Evolutionary conservation across 2,888 invertebrate genomes (phyloP), one percentile per base, ranked within the genome.

Genomic region (Drosophila paracracens): DNA sequence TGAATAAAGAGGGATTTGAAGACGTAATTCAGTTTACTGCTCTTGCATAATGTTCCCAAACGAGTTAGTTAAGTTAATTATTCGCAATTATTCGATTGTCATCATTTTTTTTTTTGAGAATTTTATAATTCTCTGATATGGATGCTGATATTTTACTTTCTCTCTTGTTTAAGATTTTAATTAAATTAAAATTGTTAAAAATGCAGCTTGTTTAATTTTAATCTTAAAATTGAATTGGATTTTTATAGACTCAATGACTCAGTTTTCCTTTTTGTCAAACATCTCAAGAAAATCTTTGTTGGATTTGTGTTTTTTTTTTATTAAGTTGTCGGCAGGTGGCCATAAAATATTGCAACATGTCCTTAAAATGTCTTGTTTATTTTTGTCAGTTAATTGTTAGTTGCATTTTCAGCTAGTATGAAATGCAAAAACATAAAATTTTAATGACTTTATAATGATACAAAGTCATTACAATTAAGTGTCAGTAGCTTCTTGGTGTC

Each of bases 391-490:
- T 61, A 50, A 27, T 59, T 48, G 25, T 50, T 60, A 33, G 43
- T 50, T 70, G 53, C 33, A 50, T 6, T 58, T 52, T 50, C 2
- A 25, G 51, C 33, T n/a, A 59, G 52, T 31, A 46, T 31, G 38
- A 77, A 61, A 61, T 74, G 69, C 48, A 63, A 63, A 78, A 57
- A 57, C 54, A 64, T 36, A 33, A 48, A 11, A 36, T 21, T 8
- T 21, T 67, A 48, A 68, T 53, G 46, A 50, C 31, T 60, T 50
- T 5, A 66, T 62, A 65, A 70, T 57, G 40, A 64, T 25, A 52
- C 71, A 72, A 67, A 66, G 82, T 70, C 71, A 71, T 74, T 70
- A 54, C 51, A 65, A 72, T 75, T 77, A 71, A 70, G 59, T 40
- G 29, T 13, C 40, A 56, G 21, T 50, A 54, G 40, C 40, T 43